Conservation (phyloP, 2,797 vertebrate species). For the Peromyscus aztecus region DNA sequence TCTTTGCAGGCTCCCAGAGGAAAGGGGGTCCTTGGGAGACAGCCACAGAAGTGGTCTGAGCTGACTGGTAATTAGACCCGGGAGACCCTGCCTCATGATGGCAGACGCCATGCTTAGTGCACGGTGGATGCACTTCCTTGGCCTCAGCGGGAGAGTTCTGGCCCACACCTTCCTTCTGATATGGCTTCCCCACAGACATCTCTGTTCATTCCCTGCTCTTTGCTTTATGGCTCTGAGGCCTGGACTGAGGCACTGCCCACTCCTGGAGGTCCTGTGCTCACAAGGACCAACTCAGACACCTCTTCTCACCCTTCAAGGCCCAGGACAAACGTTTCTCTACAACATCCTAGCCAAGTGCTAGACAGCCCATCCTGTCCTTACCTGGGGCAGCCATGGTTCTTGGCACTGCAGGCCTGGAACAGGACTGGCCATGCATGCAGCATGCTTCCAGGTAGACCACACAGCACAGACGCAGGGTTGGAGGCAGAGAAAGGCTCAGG, state of each 20-base stretch:
- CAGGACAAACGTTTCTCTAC: neutral
- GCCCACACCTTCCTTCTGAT: neutral
- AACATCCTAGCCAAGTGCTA: neutral
- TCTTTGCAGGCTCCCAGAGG: constrained; percentile 56
- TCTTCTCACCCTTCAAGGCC: neutral
- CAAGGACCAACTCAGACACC: neutral
- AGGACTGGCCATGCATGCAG: neutral
- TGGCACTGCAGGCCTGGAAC: neutral
- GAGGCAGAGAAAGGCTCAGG: constrained; percentile 13
- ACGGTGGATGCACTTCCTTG: neutral
- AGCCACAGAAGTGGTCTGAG: neutral
- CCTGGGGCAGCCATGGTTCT: neutral
- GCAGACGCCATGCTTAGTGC: neutral
- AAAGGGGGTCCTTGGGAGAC: constrained; percentile 40
- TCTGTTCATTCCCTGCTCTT: neutral
- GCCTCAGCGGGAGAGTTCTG: neutral
- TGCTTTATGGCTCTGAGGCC: neutral
- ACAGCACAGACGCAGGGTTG: neutral
- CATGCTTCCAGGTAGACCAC: neutral
- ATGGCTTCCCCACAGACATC: neutral
- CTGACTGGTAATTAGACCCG: constrained; percentile 26
- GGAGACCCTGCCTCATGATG: neutral
- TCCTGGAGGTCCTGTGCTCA: neutral
- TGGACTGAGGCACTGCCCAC: neutral
- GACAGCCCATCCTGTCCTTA: neutral